Base-by-base conservation (phyloP, 2,888 invertebrate genomes). In the Tenthredo amoena region DNA sequence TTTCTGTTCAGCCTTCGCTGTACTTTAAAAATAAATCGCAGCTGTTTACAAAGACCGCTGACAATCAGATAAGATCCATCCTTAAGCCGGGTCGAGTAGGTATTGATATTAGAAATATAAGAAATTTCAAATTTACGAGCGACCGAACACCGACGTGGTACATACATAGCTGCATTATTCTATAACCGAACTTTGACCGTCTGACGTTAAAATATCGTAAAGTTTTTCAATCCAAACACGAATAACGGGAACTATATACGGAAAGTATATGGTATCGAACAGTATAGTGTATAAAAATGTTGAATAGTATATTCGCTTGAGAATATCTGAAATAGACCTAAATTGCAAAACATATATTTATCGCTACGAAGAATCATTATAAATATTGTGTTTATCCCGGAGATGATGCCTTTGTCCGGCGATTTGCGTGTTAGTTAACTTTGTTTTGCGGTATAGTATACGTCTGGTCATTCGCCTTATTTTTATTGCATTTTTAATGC, bases 401-500 rank as follows among this genome's bases (percentile, higher is more conserved):
- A 21, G 26, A 21, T 21, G 62, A 62, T 62, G 26, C 37, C 71
- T 71, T 71, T 71, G 37, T 71, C 37, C 71, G n/a, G 43, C 76
- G 37, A 40, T 12, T 15, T 18, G 40, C 47, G 43, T 76, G 47
- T 76, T 76, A 47, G 76, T 76, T 47, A 72, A 31, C 72, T 72
- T 43, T 37, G 40, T 40, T 76, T 26, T 37, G 37, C 76, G 47
- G 40, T 47, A 47, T 18, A 21, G 21, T 47, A 76, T 37, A 10
- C 37, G 37, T 76, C 43, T 47, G 76, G 76, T 76, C 76, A 76
- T 76, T 76, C 76, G 76, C 76, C 76, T 76, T 76, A 26, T 76
- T 76, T 76, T 76, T 43, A 47, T 76, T 76, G 47, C 76, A 47
- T 37, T 71, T 71, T n/a, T 15, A 37, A 71, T 71, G n/a, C 37